phyloP scores from a whole-genome alignment of 2,797 vertebrate genomes.

The Denticeps clupeoides region DNA sequence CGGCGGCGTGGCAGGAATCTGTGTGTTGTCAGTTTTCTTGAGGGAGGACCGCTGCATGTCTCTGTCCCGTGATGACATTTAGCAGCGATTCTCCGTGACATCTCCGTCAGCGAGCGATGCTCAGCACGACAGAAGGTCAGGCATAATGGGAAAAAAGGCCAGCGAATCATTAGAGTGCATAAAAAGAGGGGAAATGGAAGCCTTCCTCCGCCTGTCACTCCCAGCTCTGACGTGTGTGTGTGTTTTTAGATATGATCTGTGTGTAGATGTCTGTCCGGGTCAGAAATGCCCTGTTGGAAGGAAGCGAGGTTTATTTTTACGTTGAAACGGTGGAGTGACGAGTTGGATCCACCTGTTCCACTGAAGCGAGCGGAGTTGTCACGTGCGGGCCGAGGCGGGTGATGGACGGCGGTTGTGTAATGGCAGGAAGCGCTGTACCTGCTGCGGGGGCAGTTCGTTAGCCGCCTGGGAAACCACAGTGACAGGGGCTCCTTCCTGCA shows the following conservation, averaged over 20 bases:
- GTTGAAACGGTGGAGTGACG: no score
- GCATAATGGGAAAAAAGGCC: conserved; percentile 38
- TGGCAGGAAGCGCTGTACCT: conserved; percentile 51
- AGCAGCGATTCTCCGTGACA: conserved; percentile 34
- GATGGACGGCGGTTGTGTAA: conserved; percentile 40
- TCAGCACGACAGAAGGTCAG: conserved; percentile 32
- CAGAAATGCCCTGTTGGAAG: no score
- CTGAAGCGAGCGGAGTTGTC: background rate
- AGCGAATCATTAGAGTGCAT: conserved; percentile 34
- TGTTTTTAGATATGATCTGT: no score
- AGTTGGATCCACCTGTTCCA: conserved; percentile 5
- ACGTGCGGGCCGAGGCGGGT: conserved; percentile 10
- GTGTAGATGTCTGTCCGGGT: no score
- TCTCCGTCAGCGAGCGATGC: conserved; percentile 33
- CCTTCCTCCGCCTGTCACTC: conserved; percentile 31
- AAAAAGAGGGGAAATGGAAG: conserved; percentile 25
- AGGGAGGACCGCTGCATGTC: conserved; percentile 14
- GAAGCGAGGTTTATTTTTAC: no score
- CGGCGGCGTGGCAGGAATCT: no score
- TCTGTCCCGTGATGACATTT: conserved; percentile 40
- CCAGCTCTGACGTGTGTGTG: conserved; percentile 23
- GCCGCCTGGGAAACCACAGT: conserved; percentile 30
- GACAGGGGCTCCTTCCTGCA: conserved; percentile 31
- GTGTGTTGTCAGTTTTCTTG: conserved; percentile 7
- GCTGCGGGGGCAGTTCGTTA: conserved; percentile 27